Conservation (phyloP, 2,113 vertebrate species). For the Todiramphus saurophagus region DNA sequence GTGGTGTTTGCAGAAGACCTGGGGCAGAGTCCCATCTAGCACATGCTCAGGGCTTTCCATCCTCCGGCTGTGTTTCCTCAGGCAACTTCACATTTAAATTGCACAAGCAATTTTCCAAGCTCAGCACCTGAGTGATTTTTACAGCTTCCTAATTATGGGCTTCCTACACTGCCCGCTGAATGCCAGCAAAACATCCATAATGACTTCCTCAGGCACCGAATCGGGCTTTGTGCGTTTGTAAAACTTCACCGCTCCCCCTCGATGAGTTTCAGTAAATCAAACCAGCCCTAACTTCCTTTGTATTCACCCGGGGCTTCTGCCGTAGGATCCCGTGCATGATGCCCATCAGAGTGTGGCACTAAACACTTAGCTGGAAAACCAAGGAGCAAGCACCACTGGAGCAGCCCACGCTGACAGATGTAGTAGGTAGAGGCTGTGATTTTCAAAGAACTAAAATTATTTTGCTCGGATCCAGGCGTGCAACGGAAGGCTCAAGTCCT, state of each 20-base stretch:
- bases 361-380: neutral
- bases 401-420: neutral
- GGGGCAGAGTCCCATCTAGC: fast-evolving
- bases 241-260: neutral
- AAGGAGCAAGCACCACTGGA: neutral
- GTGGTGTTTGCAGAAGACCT: neutral
- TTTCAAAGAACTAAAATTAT: neutral
- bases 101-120: neutral
- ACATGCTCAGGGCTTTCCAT: neutral
- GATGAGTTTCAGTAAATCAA: neutral
- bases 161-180: neutral
- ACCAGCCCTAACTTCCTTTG: neutral
- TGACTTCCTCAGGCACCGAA: neutral
- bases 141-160: neutral
- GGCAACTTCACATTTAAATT: neutral
- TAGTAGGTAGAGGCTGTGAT: neutral
- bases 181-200: neutral
- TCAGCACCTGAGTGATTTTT: neutral
- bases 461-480: fast-evolving
- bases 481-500: neutral
- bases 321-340: neutral
- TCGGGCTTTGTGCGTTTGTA: neutral
- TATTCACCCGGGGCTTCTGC: neutral
- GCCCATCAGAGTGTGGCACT: neutral
- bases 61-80: neutral